Conservation (phyloP, 2,113 vertebrate species). For the Passer montanus region DNA sequence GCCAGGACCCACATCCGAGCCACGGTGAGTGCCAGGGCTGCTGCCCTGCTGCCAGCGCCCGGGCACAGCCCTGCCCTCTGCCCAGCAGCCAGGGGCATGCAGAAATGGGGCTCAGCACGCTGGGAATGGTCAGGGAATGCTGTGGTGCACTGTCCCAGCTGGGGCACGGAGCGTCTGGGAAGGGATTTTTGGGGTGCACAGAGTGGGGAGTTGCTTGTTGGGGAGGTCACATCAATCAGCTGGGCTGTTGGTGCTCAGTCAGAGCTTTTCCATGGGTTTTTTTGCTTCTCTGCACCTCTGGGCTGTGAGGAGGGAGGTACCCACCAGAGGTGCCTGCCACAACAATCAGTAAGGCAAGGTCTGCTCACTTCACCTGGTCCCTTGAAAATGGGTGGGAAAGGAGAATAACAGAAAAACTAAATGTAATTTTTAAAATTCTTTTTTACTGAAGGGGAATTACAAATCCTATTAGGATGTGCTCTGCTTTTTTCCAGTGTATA, state of each 20-base stretch:
- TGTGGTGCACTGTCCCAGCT: too few species aligned
- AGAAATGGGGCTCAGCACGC: rapidly evolving
- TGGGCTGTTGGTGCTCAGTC: not conserved
- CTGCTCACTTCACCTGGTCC: not conserved
- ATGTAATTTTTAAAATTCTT: not conserved
- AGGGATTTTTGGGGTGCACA: not conserved
- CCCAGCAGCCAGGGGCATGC: rapidly evolving
- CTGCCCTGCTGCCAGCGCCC: too few species aligned
- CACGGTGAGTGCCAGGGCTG: slow-evolving; percentile 78
- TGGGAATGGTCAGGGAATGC: not conserved
- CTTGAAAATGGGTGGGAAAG: not conserved
- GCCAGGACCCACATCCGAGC: slow-evolving; percentile 91
- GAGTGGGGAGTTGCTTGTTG: not conserved
- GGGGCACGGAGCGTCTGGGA: not conserved
- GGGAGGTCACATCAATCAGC: not conserved
- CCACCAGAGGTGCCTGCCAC: not conserved
- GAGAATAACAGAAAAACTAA: not conserved
- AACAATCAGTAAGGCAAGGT: not conserved
- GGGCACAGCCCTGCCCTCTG: not conserved
- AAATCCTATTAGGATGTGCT: slow-evolving; percentile 60
- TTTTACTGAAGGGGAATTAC: not conserved
- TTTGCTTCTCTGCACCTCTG: not conserved
- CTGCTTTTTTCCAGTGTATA: slow-evolving; percentile 84
- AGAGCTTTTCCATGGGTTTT: not conserved
- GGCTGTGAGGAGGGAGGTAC: not conserved